Evolutionary conservation across 1,140 invertebrate species (phyloP), one percentile per base, ranked within the genome.

Genomic region (Magallana gigas): DNA sequence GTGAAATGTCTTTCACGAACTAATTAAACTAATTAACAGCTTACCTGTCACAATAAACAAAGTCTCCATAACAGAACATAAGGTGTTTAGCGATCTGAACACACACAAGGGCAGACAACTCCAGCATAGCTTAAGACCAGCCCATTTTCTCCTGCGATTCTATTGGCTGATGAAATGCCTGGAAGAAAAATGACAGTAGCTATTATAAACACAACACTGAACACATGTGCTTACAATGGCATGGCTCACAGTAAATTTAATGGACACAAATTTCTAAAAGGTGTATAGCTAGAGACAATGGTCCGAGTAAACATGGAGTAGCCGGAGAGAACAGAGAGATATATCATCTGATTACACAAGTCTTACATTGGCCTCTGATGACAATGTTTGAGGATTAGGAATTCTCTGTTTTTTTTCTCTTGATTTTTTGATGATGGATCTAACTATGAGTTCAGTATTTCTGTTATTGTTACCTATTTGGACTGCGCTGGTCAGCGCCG

Each of bases 181-280:
- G 18, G 64, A 71, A 23, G 64, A 71, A 71, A 71, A 71, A 71
- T 71, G 64, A 71, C 64, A 71, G 64, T 71, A 71, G 64, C 64
- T 71, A 71, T 71, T 71, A 71, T 71, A 71, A 71, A 71, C 64
- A 71, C 64, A 71, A 71, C 64, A 71, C n/a, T 29, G 64, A 71
- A 71, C 64, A 71, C 64, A 71, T 71, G 64, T 71, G 64, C 64
- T 71, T 71, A 71, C 64, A 71, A 71, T 71, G 64, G 64, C 64
- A 68, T 68, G 64, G 64, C n/a, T 9, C 7, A 48, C 64, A 29
- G 64, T 71, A 18, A 71, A 71, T 48, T 71, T 23, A 71, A 23
- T 71, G 29, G 64, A 71, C 29, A 71, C 64, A 71, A 71, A 71
- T 18, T 23, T 64, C 60, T 64, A 64, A n/a, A 64, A 16, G 16